Base-by-base conservation (phyloP, 1,140 invertebrate species). In the Telenomus remus region DNA sequence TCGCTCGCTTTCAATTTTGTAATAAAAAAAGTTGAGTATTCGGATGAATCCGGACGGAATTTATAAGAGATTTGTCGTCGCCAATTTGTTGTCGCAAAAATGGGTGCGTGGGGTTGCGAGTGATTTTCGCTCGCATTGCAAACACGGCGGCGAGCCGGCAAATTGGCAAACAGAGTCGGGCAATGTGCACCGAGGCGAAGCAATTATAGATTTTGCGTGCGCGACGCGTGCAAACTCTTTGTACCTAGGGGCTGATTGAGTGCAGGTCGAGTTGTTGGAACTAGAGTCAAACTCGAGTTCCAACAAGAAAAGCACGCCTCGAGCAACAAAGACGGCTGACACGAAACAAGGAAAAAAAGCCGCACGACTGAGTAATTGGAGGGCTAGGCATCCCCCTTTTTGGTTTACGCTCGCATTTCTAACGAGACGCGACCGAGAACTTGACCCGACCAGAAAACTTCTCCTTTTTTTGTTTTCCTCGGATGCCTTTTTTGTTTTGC, bases 201-300 rank as follows among this genome's bases (percentile, higher is more conserved):
- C 75, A 72, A 78, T 78, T 73, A 78, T 69, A 69, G 75, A 78
- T 73, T 72, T 78, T 72, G 69, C 69, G 75, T 72, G 59, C 54
- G 64, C 75, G 34, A 78, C 75, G 75, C 75, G 75, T 77, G 75
- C 75, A 77, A 71, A 77, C 68, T 68, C 68, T 77, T 77, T 72
- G 64, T 72, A 69, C 63, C 54, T 53, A 53, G 60, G 61, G 73
- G 73, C 50, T 76, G 73, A 76, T 76, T 53, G 66, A 75, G 72
- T 69, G 72, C 72, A 66, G 64, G 74, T 71, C 61, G 66, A 71
- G 66, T 70, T 70, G 64, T 64, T 64, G 72, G 59, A 66, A 65
- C 65, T 70, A 47, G 63, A 68, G 44, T 61, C 55, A 43, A 68
- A 59, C 46, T 53, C 63, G 53, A n/a, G n/a, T n/a, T n/a, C n/a